These are phyloP conservation scores for Ctenomys sociabilis DNA, from an alignment of 2,113 vertebrate species.

Conservation along the genomic window DNA sequence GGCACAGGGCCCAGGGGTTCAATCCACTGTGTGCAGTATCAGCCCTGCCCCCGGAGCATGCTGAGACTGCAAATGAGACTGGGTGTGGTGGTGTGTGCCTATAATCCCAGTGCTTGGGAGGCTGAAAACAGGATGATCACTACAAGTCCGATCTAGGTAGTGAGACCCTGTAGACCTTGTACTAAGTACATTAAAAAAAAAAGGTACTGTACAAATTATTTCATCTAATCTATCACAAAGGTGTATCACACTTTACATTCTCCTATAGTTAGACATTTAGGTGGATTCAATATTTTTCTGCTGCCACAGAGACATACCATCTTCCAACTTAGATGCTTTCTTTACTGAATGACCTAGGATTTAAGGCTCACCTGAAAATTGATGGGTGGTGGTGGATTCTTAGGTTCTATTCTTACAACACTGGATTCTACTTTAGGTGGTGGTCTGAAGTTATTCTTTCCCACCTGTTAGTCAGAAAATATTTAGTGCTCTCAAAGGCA, in stretches of 20 bases:
- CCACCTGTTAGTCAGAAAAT: constrained; percentile 89
- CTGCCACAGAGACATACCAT: neutral
- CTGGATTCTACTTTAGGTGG: constrained; percentile 99
- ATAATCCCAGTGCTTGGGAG: too few species aligned
- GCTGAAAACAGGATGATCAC: too few species aligned
- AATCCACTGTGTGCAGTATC: too few species aligned
- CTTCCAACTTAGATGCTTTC: neutral
- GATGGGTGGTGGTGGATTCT: constrained; percentile 96
- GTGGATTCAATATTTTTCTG: neutral
- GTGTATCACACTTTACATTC: constrained; percentile 30
- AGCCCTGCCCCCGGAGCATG: too few species aligned
- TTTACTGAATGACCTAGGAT: neutral
- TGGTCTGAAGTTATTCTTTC: constrained; percentile 98
- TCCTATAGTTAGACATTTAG: constrained; percentile 1
- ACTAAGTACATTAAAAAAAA: too few species aligned
- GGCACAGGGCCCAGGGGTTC: too few species aligned
- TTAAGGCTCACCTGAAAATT: constrained; percentile 94
- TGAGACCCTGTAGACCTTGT: too few species aligned
- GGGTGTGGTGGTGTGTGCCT: too few species aligned
- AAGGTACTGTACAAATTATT: constrained; percentile 7
- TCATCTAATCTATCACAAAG: neutral
- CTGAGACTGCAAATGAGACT: too few species aligned
- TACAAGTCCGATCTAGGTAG: too few species aligned
- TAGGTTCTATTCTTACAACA: constrained; percentile 97
- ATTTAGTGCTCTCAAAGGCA: constrained; percentile 55